Evolutionary conservation across 1,140 invertebrate species (phyloP), one percentile per base, ranked within the genome.

Genomic region (Calephelis virginiensis): DNA sequence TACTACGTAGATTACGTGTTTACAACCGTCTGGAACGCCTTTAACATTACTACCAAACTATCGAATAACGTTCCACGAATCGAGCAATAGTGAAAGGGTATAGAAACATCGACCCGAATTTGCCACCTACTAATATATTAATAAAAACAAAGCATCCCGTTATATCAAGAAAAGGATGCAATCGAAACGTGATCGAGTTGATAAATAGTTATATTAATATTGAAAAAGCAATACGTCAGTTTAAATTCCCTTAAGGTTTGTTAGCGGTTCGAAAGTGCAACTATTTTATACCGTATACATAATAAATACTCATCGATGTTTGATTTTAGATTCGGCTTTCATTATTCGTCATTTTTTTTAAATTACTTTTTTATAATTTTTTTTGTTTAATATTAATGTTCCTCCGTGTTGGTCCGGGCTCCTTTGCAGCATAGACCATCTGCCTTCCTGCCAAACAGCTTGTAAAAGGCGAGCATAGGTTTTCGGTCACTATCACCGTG

Each of bases 211-310:
- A 48, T 64, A 17, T 50, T 53, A 40, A 64, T 43, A 65, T 45
- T 50, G 38, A 56, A 65, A 43, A 65, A 10, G 50, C 38, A 60
- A 60, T 50, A 61, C 59, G 37, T 11, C 38, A 61, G 43, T 45
- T 40, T 40, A 45, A 40, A 61, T 14, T 40, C 60, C 38, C 60
- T 45, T n/a, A 61, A 61, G n/a, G 60, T 61, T 61, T 45, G 66
- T 78, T 75, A 78, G 78, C 76, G 59, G 74, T 80, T 78, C 50
- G 73, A 83, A 80, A 78, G 75, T 78, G 77, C 75, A 77, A 63
- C 61, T 46, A 64, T 64, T 48, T 50, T 17, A 50, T 50, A 17
- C 49, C 49, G 8, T 50, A 50, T 50, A 17, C 40, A 40, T 40
- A 50, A 50, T 50, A 50, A 50, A 14, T 50, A 50, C 5, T 9